Base-by-base conservation (phyloP, 2,113 vertebrate genomes). In the Lipotes vexillifer region DNA sequence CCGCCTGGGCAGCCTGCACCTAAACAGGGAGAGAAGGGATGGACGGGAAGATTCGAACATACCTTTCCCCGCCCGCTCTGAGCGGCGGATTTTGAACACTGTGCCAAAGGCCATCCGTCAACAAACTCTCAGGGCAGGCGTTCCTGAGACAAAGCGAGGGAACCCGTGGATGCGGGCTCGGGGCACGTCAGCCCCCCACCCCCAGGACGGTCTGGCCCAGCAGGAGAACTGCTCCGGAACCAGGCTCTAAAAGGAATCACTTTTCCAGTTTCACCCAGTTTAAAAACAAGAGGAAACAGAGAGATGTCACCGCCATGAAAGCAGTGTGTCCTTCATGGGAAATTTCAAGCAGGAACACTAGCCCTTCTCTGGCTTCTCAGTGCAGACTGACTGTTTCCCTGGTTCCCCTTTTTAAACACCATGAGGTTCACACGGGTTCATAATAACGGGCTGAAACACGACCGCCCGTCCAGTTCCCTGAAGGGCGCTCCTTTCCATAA, bases 131-230 rank as follows among this genome's bases (percentile, higher is more conserved):
- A 93, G 86, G 49, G 23, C 4, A 3, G 10, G 66, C 8, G 7
- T 11, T n/a, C 71, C 18, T 7, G 13, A 33, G 25, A 38, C 10
- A 6, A 55, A 25, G 49, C 29, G 3, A 29, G 2, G 2, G 59
- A 11, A 15, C 55, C 25, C 1, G 3, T 0, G 4, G 46, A 31
- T 6, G 31, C 74, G 21, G 36, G 20, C 20, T 8, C 8, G 21
- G 13, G 68, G 8, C 44, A 27, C 1, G 1, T 1, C 13, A 2
- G 2, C 8, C 55, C 17, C 55, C 23, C 23, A 18, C 8, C 1
- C 75, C 49, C 33, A 23, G 3, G 25, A 36, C 0, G 2, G 17
- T 14, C 85, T 33, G 72, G 33, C 2, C 5, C 41, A 3, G 74
- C 31, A 10, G 49, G 38, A 57, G 57, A n/a, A 41, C 29, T 10